Conservation (phyloP, 2,797 vertebrate genomes). For the Crocidura indochinensis region DNA sequence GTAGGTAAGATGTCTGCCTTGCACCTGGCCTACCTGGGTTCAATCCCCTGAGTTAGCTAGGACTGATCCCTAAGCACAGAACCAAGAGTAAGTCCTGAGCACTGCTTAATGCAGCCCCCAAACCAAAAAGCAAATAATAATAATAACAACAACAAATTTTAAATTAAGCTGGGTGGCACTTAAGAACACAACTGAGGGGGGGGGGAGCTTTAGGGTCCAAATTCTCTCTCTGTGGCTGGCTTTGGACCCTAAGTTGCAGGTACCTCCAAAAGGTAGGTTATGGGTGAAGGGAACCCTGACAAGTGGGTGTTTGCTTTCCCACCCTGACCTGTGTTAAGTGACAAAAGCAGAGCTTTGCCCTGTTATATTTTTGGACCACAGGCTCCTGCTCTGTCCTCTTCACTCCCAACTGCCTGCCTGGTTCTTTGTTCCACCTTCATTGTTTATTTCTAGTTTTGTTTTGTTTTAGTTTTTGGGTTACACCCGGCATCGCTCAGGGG, state of each 20-base stretch:
- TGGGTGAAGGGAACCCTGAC: background rate
- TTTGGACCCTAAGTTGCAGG: too few species aligned
- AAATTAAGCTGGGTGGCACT: too few species aligned
- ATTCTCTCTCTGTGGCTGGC: background rate
- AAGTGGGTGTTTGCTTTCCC: background rate
- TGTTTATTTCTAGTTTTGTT: background rate
- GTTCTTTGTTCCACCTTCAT: background rate
- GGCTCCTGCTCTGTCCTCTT: too few species aligned
- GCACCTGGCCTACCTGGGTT: background rate
- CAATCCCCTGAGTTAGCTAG: background rate
- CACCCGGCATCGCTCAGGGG: too few species aligned
- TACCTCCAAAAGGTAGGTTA: too few species aligned
- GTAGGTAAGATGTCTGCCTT: background rate
- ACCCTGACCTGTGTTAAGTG: background rate
- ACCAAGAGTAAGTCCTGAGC: too few species aligned
- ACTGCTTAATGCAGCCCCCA: too few species aligned
- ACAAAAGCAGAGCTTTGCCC: background rate
- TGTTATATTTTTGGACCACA: background rate
- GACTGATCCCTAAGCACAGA: too few species aligned
- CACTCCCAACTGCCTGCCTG: accelerated
- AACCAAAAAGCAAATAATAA: too few species aligned
- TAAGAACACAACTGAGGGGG: background rate
- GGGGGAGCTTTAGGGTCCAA: background rate
- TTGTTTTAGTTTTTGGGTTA: too few species aligned
- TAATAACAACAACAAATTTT: too few species aligned